Evolutionary conservation across 2,888 invertebrate species (phyloP).

Genomic region (Leucoptera coffeella): DNA sequence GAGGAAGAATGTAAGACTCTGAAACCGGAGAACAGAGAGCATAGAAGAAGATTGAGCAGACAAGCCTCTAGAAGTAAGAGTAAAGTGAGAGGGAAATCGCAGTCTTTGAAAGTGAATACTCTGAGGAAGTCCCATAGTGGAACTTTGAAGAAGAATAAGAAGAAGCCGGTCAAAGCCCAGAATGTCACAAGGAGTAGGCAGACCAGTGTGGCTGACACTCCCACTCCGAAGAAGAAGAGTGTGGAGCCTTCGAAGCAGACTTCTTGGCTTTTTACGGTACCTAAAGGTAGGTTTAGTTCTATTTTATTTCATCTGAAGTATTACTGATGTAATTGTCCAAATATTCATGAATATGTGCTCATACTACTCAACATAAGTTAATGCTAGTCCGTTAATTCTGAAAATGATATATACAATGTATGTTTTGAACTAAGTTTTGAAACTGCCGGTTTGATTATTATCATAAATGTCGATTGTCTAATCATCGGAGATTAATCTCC

Average conservation of each 20-base stretch:
- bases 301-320: no score
- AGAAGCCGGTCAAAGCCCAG: conserved; percentile 26
- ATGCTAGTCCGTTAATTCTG: no score
- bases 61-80: conserved; percentile 44
- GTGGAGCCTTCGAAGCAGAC: conserved; percentile 26
- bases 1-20: conserved; percentile 29
- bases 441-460: no score
- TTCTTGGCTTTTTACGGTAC: no score
- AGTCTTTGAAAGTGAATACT: conserved; percentile 35
- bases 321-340: no score
- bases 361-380: no score
- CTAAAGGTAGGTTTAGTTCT: no score
- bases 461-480: no score
- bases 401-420: no score
- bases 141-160: conserved; percentile 36
- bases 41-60: conserved; percentile 33
- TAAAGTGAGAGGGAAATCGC: conserved; percentile 39
- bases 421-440: no score
- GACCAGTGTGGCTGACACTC: conserved; percentile 34
- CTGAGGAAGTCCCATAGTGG: conserved; percentile 40
- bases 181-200: conserved; percentile 27
- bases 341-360: no score
- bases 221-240: conserved; percentile 25
- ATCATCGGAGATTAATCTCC: no score
- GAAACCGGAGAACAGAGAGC: conserved; percentile 22